Evolutionary conservation across 2,113 vertebrate species (phyloP).

Genomic region (Tiliqua scincoides): DNA sequence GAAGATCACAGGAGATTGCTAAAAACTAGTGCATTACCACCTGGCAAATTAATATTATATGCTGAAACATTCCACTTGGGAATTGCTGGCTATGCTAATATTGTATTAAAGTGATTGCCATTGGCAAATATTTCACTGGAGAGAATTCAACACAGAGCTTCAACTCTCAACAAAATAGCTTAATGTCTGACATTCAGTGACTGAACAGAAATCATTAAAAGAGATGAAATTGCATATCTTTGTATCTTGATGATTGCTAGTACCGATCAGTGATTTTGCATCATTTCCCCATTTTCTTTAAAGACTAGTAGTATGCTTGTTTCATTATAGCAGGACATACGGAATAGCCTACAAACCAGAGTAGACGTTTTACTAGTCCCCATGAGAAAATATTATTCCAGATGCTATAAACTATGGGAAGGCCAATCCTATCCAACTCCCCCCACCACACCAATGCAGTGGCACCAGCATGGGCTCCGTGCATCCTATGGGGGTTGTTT

Average conservation of each 20-base stretch:
- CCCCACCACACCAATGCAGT: too few species aligned
- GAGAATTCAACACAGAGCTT: conserved; percentile 64
- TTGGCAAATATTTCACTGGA: conserved; percentile 69
- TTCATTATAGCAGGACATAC: neutral
- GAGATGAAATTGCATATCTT: conserved; percentile 58
- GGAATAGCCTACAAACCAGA: neutral
- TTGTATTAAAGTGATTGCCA: conserved; percentile 68
- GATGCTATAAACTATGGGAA: neutral
- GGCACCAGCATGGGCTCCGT: too few species aligned
- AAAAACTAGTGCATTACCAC: conserved; percentile 70
- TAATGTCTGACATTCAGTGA: conserved; percentile 66
- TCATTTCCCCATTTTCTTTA: conserved; percentile 14
- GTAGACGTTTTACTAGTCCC: neutral
- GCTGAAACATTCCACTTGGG: conserved; percentile 71
- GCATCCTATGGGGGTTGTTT: too few species aligned
- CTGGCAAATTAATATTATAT: conserved; percentile 74
- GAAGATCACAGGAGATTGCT: conserved; percentile 65
- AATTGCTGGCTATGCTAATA: conserved; percentile 73
- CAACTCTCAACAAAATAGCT: conserved; percentile 59
- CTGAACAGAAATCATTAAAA: conserved; percentile 54
- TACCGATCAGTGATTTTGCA: conserved; percentile 39
- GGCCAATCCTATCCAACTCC: neutral
- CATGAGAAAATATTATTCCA: neutral
- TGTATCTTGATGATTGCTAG: conserved; percentile 51
- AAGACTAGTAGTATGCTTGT: neutral